Evolutionary conservation across 2,888 invertebrate genomes (phyloP).

Genomic region (Aethes cnicana): DNA sequence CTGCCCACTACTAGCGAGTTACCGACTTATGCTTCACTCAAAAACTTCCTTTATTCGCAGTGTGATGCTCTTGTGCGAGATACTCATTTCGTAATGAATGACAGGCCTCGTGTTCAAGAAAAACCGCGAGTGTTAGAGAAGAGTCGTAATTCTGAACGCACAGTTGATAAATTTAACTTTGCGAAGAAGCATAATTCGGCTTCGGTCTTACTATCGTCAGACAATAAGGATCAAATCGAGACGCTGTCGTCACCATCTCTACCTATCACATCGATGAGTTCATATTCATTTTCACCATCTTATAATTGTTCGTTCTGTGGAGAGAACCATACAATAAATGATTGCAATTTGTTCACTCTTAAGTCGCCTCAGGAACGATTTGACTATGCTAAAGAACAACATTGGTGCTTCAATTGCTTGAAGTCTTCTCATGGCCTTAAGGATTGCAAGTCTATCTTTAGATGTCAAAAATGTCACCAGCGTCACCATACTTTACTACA

Average conservation of each 20-base stretch:
- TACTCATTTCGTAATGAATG: background rate
- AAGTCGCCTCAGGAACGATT: slow-evolving; percentile 1
- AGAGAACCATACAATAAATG: background rate
- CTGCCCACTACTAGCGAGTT: background rate
- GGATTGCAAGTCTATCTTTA: background rate
- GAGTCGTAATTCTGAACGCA: background rate
- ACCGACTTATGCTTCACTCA: slow-evolving; percentile 2
- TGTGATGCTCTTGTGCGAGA: slow-evolving; percentile 7
- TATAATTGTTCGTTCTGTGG: background rate
- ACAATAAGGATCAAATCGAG: background rate
- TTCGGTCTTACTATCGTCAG: background rate
- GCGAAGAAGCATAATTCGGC: background rate
- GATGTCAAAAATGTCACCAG: background rate
- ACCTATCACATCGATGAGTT: background rate
- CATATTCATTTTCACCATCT: too few relatives aligned
- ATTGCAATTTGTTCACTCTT: background rate
- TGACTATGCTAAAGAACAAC: background rate
- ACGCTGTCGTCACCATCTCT: background rate
- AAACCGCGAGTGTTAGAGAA: background rate
- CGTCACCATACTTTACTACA: slow-evolving; percentile 1
- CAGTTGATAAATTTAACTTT: background rate
- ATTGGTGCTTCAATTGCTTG: slow-evolving; percentile 1
- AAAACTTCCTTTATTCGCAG: background rate
- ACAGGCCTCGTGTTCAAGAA: background rate
- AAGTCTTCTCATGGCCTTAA: background rate